Percentiles rank a stretch among this genome's conserved stretches.
Conservation (phyloP, 2,888 invertebrate genomes). For the Cetonia aurata region DNA sequence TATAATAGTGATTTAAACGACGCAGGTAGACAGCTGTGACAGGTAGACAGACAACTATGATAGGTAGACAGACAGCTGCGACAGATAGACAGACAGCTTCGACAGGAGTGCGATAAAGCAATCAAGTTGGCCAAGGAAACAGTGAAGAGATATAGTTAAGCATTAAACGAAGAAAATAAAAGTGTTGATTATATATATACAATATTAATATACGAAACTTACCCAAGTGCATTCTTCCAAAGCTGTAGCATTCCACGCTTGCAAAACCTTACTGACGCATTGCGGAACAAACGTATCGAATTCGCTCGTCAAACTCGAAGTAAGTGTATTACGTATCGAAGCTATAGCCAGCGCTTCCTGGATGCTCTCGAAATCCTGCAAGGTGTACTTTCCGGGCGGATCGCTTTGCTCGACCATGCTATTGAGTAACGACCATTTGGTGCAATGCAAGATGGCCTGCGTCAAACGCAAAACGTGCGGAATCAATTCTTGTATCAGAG, state of each 20-base stretch:
- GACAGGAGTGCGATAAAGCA: no score
- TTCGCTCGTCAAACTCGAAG: slow-evolving; percentile 66
- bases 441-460: slow-evolving; percentile 75
- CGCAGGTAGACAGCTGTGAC: no score
- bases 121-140: no score
- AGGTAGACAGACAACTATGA: no score
- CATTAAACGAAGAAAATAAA: no score
- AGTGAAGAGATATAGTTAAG: no score
- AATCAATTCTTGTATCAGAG: slow-evolving; percentile 73
- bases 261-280: slow-evolving; percentile 70
- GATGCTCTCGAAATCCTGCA: slow-evolving; percentile 65
- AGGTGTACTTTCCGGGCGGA: slow-evolving; percentile 64
- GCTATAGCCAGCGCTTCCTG: slow-evolving; percentile 67
- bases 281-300: slow-evolving; percentile 70
- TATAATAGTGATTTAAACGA: no score
- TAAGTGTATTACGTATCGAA: slow-evolving; percentile 62
- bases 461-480: slow-evolving; percentile 76
- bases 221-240: slow-evolving; percentile 74
- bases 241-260: slow-evolving; percentile 73
- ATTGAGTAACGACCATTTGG: slow-evolving; percentile 64
- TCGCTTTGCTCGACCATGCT: slow-evolving; percentile 62
- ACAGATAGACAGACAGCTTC: no score
- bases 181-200: no score
- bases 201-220: slow-evolving; percentile 50
- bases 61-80: no score